phyloP scores from a whole-genome alignment of 2,888 invertebrate species.

The Melanophora roralis region DNA sequence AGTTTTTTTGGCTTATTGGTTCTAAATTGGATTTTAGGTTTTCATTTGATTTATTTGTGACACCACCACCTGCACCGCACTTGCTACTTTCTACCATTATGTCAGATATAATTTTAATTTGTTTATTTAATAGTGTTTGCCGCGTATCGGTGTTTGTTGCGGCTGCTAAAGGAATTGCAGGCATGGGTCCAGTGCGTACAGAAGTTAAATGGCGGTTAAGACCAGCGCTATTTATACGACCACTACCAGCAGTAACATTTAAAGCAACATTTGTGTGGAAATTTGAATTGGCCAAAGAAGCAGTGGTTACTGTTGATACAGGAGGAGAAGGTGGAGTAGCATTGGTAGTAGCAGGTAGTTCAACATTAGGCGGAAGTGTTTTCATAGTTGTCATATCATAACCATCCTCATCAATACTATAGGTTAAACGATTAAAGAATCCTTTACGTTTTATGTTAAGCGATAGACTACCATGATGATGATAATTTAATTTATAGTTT shows the following conservation, averaged over 20 bases:
- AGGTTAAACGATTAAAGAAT: conserved; percentile 70
- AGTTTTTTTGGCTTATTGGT: background rate
- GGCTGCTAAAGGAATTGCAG: conserved; percentile 1
- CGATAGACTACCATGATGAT: conserved; percentile 41
- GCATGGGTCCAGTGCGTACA: conserved; percentile 51
- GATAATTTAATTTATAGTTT: conserved; percentile 45
- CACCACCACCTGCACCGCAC: background rate
- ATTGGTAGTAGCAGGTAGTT: background rate
- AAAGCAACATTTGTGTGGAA: conserved; percentile 33
- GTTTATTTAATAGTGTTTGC: conserved; percentile 64
- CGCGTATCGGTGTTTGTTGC: conserved; percentile 56
- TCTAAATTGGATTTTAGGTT: conserved; percentile 38
- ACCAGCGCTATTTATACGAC: conserved; percentile 49
- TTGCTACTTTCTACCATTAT: conserved; percentile 62
- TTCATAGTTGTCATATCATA: conserved; percentile 50
- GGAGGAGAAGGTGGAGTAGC: conserved; percentile 30
- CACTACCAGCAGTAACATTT: conserved; percentile 56
- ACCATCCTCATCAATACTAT: conserved; percentile 70
- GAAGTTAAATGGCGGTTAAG: conserved; percentile 51
- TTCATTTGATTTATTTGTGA: conserved; percentile 47
- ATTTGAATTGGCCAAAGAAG: conserved; percentile 10
- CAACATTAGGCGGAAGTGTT: conserved; percentile 39
- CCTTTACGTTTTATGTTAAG: conserved; percentile 71
- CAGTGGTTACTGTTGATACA: background rate
- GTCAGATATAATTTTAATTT: conserved; percentile 65